Evolutionary conservation across 1,140 invertebrate genomes (phyloP).

Genomic region (Oedothorax gibbosus): DNA sequence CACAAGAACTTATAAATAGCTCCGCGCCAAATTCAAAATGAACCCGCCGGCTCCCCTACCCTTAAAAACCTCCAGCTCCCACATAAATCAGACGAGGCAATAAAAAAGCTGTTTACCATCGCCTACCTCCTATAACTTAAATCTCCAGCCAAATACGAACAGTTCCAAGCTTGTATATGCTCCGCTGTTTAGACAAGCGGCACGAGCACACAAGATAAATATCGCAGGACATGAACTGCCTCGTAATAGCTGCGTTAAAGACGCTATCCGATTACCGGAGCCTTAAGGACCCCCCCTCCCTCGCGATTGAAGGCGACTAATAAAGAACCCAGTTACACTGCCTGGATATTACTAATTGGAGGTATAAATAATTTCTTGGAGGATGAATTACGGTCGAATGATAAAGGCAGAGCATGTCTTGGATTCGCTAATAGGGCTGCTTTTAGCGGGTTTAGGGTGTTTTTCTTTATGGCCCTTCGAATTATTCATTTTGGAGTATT

Average conservation of each 20-base stretch:
- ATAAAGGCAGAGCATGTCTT: slow-evolving; percentile 21
- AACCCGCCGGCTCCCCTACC: no score
- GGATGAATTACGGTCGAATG: slow-evolving; percentile 10
- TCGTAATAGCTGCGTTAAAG: slow-evolving; percentile 47
- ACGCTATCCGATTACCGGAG: slow-evolving; percentile 47
- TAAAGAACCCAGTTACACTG: slow-evolving; percentile 44
- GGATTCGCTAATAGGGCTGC: slow-evolving; percentile 22
- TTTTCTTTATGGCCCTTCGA: no score
- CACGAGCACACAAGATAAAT: slow-evolving; percentile 49
- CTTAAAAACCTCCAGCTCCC: no score
- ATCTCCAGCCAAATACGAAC: no score
- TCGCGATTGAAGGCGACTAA: slow-evolving; percentile 19
- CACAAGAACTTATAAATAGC: no score
- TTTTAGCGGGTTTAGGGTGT: background rate
- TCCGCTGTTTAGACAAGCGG: slow-evolving; percentile 31
- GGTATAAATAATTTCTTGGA: slow-evolving; percentile 42
- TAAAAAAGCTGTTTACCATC: no score
- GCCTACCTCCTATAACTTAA: no score
- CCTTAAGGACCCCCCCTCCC: slow-evolving; percentile 7
- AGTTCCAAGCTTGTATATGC: background rate
- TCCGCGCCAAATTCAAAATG: no score
- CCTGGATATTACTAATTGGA: slow-evolving; percentile 31
- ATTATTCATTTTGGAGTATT: no score
- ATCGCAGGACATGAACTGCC: slow-evolving; percentile 47
- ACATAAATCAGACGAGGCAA: no score